Percentiles rank a stretch among this genome's conserved stretches.
These are phyloP conservation scores for Epizoanthus illoricatus DNA, from an alignment of 92 coral and sea anemone species.

Conservation along the genomic window DNA sequence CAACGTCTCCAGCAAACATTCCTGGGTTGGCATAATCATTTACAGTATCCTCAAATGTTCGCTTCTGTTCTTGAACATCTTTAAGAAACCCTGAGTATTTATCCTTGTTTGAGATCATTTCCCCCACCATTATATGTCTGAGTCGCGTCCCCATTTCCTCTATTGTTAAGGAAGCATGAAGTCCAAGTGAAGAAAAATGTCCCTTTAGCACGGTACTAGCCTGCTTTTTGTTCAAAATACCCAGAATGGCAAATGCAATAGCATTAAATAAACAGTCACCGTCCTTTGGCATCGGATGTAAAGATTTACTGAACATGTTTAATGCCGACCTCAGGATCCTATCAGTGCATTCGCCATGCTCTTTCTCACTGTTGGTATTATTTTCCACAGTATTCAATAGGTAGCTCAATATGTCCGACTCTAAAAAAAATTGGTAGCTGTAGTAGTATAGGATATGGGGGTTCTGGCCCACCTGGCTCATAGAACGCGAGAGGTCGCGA, in stretches of 20 bases:
- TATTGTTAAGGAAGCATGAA: conserved; percentile 15
- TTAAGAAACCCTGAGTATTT: conserved; percentile 35
- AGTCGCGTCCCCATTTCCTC: conserved; percentile 36
- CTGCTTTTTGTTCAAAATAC: background rate
- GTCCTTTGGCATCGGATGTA: conserved; percentile 44
- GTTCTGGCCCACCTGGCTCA: too few species aligned
- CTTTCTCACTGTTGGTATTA: too few species aligned
- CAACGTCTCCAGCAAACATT: conserved; percentile 50
- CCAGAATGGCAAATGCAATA: conserved; percentile 33
- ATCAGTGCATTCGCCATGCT: too few species aligned
- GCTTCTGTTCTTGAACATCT: background rate
- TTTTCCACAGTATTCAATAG: too few species aligned
- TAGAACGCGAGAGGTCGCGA: too few species aligned
- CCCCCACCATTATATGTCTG: conserved; percentile 38
- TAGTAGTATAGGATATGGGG: too few species aligned
- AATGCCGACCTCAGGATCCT: too few species aligned
- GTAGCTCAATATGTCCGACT: too few species aligned
- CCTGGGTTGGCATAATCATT: conserved; percentile 45
- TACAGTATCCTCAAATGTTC: conserved; percentile 36
- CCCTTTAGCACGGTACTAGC: conserved; percentile 2
- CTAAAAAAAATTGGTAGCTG: too few species aligned
- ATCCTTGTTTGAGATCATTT: conserved; percentile 34
- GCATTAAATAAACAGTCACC: conserved; percentile 46
- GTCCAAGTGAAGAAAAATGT: conserved; percentile 42
- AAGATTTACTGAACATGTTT: too few species aligned